phyloP scores from a whole-genome alignment of 1,140 invertebrate genomes.

The Camponotus pennsylvanicus region DNA sequence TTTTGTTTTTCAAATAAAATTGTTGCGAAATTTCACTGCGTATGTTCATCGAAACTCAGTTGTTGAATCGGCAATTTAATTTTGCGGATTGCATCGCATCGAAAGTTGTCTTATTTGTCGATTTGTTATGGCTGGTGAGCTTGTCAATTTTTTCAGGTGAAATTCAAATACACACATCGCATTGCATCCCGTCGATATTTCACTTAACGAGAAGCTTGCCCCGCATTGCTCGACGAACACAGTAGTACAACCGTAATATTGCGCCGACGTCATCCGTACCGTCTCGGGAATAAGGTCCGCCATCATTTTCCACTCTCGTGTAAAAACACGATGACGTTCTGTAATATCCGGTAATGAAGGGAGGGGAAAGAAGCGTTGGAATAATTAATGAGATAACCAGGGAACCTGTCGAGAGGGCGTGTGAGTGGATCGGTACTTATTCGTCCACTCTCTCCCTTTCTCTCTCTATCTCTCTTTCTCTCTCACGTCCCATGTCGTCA shows the following conservation, averaged over 20 bases:
- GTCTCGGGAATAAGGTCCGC: background rate
- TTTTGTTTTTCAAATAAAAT: constrained; percentile 13
- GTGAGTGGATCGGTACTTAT: constrained; percentile 25
- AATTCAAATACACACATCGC: background rate
- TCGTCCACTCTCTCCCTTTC: background rate
- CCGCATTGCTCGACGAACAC: background rate
- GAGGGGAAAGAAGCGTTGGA: constrained; percentile 30
- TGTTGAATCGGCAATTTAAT: background rate
- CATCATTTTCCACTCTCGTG: constrained; percentile 24
- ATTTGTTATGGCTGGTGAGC: background rate
- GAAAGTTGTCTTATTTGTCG: constrained; percentile 21
- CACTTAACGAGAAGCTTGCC: background rate
- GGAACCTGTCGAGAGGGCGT: background rate
- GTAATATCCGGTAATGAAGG: constrained; percentile 46
- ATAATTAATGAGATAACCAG: constrained; percentile 47
- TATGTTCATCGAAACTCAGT: constrained; percentile 29
- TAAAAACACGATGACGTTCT: constrained; percentile 42
- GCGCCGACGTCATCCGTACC: constrained; percentile 19
- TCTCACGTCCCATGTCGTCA: background rate
- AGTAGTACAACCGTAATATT: constrained; percentile 40
- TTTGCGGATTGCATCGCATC: constrained; percentile 6
- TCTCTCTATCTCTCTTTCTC: background rate
- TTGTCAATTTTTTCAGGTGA: constrained; percentile 18
- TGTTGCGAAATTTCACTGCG: background rate
- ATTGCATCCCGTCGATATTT: background rate